Evolutionary conservation across 2,797 vertebrate species (phyloP).

Genomic region (Oreochromis mossambicus): DNA sequence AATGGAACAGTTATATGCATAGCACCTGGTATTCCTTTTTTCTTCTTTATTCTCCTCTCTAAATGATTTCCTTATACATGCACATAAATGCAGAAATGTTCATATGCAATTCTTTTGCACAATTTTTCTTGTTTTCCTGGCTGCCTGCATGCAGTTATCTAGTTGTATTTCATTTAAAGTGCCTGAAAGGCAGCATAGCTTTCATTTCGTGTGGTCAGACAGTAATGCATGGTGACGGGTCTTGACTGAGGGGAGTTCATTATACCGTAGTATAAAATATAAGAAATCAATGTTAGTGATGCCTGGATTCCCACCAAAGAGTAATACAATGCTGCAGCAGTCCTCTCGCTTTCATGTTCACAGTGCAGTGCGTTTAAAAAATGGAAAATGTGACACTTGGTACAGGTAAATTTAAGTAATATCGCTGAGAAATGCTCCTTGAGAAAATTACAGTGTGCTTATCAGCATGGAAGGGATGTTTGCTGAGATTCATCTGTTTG

Average conservation of each 20-base stretch:
- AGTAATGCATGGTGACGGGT: constrained; percentile 43
- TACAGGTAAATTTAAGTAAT: constrained; percentile 11
- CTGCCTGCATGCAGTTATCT: constrained; percentile 29
- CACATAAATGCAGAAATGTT: not conserved
- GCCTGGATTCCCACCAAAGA: constrained; percentile 23
- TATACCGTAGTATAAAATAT: constrained; percentile 40
- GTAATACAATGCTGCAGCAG: not conserved
- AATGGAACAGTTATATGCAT: not conserved
- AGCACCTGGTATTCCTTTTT: not conserved
- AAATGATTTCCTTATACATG: not conserved
- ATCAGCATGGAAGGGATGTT: constrained; percentile 30
- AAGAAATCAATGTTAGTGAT: constrained; percentile 49
- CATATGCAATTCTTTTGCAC: not conserved
- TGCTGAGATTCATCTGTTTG: constrained; percentile 34
- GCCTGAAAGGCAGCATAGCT: constrained; percentile 27
- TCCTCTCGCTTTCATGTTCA: constrained; percentile 5
- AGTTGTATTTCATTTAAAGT: constrained; percentile 24
- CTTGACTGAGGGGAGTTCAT: constrained; percentile 54
- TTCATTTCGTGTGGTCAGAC: constrained; percentile 24
- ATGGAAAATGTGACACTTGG: constrained; percentile 35
- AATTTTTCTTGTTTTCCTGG: constrained; percentile 1
- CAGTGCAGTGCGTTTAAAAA: constrained; percentile 20
- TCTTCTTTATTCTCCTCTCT: not conserved
- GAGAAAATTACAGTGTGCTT: constrained; percentile 47
- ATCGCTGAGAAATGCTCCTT: constrained; percentile 19